These are phyloP conservation scores for Lottia gigantea DNA, from an alignment of 2,888 invertebrate species.

Conservation along the genomic window DNA sequence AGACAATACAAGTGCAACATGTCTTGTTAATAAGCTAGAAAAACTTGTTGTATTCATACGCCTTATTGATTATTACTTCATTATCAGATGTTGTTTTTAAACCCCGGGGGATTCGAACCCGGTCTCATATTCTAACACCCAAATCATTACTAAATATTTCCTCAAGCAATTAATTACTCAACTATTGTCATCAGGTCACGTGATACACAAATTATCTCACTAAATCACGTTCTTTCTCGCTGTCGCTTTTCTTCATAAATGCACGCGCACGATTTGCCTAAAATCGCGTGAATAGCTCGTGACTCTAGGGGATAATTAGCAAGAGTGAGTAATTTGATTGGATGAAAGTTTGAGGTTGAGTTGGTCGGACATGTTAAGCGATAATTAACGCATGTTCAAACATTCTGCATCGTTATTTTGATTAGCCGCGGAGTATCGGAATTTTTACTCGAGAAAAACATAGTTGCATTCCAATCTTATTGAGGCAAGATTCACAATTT, in stretches of 20 bases:
- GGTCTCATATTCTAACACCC: not conserved
- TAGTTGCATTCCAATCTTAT: no score
- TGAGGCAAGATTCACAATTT: no score
- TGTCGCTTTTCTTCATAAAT: not conserved
- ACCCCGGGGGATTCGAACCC: not conserved
- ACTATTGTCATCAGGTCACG: not conserved
- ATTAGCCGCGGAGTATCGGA: no score
- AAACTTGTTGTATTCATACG: no score
- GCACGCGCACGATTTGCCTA: constrained; percentile 4
- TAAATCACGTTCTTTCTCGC: not conserved
- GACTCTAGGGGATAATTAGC: constrained; percentile 1
- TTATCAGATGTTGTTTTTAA: no score
- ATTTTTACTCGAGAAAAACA: no score
- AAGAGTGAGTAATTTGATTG: not conserved
- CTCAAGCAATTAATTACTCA: not conserved
- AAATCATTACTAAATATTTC: not conserved
- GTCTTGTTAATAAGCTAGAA: no score
- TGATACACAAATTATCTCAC: not conserved
- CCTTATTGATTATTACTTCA: no score
- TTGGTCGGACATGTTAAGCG: no score
- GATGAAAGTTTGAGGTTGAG: not conserved
- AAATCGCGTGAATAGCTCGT: not conserved
- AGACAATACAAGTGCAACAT: no score
- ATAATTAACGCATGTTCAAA: no score
- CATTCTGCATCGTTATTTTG: no score